These are phyloP conservation scores for Gastrophryne carolinensis DNA, from an alignment of 2,797 vertebrate species.

Conservation along the genomic window DNA sequence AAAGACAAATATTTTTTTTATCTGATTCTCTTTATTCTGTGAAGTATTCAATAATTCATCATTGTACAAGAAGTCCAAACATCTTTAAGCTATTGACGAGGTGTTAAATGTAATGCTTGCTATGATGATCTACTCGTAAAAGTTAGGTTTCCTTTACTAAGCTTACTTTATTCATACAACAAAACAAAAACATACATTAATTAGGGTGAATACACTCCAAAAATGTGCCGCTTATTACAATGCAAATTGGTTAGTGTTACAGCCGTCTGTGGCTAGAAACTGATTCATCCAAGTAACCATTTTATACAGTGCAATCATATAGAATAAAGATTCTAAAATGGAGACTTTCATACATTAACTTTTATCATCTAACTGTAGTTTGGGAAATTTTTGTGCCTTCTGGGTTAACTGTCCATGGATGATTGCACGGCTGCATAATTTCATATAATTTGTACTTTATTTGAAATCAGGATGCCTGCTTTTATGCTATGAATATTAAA, in stretches of 20 bases:
- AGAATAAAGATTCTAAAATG: constrained; percentile 21
- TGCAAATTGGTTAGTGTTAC: constrained; percentile 14
- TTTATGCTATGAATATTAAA: background rate
- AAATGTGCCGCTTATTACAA: constrained; percentile 38
- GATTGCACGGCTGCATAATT: background rate
- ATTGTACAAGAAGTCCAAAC: constrained; percentile 62
- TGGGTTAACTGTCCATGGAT: background rate
- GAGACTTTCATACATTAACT: constrained; percentile 21
- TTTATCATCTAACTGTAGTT: constrained; percentile 8
- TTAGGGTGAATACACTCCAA: constrained; percentile 4
- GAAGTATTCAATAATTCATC: constrained; percentile 69
- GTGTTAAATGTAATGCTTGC: constrained; percentile 60
- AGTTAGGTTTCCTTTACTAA: constrained; percentile 19
- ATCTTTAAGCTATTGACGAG: constrained; percentile 64
- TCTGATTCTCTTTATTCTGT: constrained; percentile 61
- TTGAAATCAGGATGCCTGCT: background rate
- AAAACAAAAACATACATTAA: constrained; percentile 23
- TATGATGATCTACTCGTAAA: constrained; percentile 53
- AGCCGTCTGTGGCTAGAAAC: constrained; percentile 15
- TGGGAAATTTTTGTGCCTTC: background rate
- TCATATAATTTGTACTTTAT: background rate
- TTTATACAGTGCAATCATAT: constrained; percentile 24
- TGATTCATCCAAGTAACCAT: constrained; percentile 10
- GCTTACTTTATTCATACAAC: constrained; percentile 21
- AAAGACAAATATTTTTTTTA: constrained; percentile 59